phyloP scores from a whole-genome alignment of 1,140 invertebrate species.

The Oncopeltus fasciatus region DNA sequence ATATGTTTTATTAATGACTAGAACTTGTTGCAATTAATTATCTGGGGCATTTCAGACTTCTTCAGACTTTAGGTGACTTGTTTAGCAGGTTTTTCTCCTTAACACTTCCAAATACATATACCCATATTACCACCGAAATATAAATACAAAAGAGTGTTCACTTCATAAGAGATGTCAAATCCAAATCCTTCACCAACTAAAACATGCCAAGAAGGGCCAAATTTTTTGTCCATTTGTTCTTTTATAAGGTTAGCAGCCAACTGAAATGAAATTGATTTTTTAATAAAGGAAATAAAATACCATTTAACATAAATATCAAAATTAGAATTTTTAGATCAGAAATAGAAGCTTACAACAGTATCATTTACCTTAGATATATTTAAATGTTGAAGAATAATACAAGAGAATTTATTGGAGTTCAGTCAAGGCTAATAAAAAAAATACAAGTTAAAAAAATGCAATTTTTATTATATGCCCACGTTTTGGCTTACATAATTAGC shows the following conservation, averaged over 20 bases:
- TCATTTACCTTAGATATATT: too few relatives aligned
- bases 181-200: conserved; percentile 86
- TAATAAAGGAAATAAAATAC: background rate
- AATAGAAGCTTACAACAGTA: too few relatives aligned
- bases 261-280: conserved; percentile 28
- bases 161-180: conserved; percentile 83
- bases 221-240: conserved; percentile 87
- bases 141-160: conserved; percentile 77
- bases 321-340: too few relatives aligned
- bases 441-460: too few relatives aligned
- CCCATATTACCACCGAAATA: conserved; percentile 83
- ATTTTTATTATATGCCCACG: too few relatives aligned
- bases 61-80: background rate
- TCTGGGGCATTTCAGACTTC: background rate
- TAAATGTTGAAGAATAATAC: too few relatives aligned
- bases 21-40: background rate
- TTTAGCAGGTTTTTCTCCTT: conserved; percentile 21
- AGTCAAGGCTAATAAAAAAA: too few relatives aligned
- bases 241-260: conserved; percentile 76
- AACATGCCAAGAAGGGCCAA: conserved; percentile 82
- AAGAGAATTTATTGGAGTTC: too few relatives aligned
- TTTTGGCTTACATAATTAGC: too few relatives aligned
- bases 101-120: conserved; percentile 83
- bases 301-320: background rate
- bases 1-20: background rate